Evolutionary conservation across 2,888 invertebrate species (phyloP), one percentile per base, ranked within the genome.

Genomic region (Eulithis prunata): DNA sequence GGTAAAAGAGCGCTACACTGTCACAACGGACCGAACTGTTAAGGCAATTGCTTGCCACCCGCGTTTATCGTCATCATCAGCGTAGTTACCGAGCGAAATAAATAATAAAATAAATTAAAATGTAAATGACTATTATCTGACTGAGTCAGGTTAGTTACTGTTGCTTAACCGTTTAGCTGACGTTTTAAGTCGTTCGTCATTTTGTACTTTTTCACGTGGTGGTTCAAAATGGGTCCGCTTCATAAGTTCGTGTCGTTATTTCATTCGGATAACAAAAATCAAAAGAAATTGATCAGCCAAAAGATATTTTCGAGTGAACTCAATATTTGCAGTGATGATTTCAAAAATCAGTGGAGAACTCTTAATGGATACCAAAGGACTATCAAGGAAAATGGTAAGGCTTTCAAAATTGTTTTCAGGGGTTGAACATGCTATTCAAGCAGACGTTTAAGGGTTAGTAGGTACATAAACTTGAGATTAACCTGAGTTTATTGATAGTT

Each of bases 171-270:
- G 46, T 14, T 55, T 43, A 41, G 57, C 53, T 61, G 53, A 61
- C 56, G 52, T 49, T 46, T 41, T 57, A 28, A 41, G 10, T 41
- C 8, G 13, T 36, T 54, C 10, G 5, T 51, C 2, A 1, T 12
- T 45, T 56, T 28, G 2, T 32, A 43, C n/a, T 57, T 36, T 43
- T n/a, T n/a, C n/a, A 49, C 38, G 11, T n/a, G 7, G 45, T 45
- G 43, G 53, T 69, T 51, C 64, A 84, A 75, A 74, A 95, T 95
- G 94, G 94, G 94, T 77, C 94, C 95, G 43, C 83, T 95, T 52
- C 94, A 95, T 74, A 94, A 94, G 81, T 90, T 95, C 60, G 94
- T 95, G 70, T 94, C 95, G 64, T 90, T 95, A 71, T 95, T 95
- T 80, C 94, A 94, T 84, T 83, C 89, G 57, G 94, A 94, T 78